Evolutionary conservation across 2,113 vertebrate species (phyloP), one percentile per base, ranked within the genome.

Genomic region (Copsychus sechellarum): DNA sequence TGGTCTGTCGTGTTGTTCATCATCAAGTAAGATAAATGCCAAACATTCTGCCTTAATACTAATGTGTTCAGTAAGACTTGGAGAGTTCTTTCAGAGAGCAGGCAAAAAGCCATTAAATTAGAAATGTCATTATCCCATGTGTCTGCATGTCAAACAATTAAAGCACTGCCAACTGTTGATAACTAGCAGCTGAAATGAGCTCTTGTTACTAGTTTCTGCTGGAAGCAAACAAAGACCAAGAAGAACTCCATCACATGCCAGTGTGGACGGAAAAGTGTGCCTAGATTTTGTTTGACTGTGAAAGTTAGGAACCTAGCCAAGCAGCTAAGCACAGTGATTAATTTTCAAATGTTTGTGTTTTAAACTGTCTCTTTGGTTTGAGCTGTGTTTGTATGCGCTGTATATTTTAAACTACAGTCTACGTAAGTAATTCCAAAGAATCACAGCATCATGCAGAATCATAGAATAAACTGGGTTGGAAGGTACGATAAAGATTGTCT

Each of bases 1-100:
- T 6, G 2, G 12, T 93, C 45, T 80, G 74, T 36, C 73, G 40
- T 7, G 9, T 90, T 91, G 42, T 79, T 95, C 73, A 56, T 83
- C 81, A 89, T 91, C 86, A 93, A 84, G 29, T 14, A 86, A 88
- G 70, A 93, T 71, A 94, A 95, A 95, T 89, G 90, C 66, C 70
- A 85, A 74, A 83, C 19, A 56, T 62, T 28, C 67, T 88, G 36
- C 29, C 78, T 91, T 70, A 93, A 84, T 81, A 70, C 48, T 92
- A 84, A 93, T 78, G 43, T 66, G 64, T 81, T 89, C 78, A 74
- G 57, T 15, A 73, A 90, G 61, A 73, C 50, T 78, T 84, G 78
- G 60, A 91, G 40, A 88, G 43, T 15, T 73, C 50, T 91, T 91
- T 86, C 48, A 81, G 33, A 88, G 54, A 89, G 31, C 45, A 69